A percentile compares a stretch with the other conserved stretches of the same genome.
phyloP scores from a whole-genome alignment of 2,888 invertebrate species.

The Trissolcus japonicus region DNA sequence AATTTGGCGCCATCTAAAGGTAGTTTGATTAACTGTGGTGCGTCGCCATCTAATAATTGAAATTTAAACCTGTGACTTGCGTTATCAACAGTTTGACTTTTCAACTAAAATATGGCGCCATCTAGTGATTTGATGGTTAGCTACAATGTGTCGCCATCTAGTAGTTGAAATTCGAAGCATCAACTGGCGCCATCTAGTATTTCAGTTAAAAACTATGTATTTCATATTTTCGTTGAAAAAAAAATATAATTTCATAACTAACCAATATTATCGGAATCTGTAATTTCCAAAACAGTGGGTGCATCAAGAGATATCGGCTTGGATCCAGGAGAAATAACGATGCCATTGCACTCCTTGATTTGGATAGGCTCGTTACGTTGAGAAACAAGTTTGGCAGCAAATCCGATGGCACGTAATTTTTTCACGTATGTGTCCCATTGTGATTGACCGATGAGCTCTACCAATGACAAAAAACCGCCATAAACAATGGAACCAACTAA shows the following conservation, averaged over 20 bases:
- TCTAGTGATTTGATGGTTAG: no score
- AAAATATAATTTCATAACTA: neutral
- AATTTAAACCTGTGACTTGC: neutral
- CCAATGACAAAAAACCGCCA: constrained; percentile 22
- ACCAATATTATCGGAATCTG: constrained; percentile 43
- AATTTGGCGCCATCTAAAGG: no score
- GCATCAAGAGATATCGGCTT: constrained; percentile 60
- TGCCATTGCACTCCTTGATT: constrained; percentile 65
- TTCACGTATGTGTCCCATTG: constrained; percentile 73
- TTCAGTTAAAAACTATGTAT: no score
- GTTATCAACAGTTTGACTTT: neutral
- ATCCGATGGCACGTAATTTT: constrained; percentile 66
- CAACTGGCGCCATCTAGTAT: no score
- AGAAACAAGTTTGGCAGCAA: constrained; percentile 66
- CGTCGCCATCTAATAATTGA: no score
- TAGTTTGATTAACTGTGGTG: no score
- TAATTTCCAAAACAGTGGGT: constrained; percentile 65
- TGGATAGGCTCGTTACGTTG: constrained; percentile 64
- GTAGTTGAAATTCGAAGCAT: no score
- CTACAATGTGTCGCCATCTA: no score
- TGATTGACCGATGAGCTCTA: constrained; percentile 67
- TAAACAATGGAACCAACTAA: neutral
- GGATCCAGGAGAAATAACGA: constrained; percentile 68
- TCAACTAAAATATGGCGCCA: no score
- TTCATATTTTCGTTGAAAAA: no score